Base-by-base conservation (phyloP, 2,888 invertebrate genomes). In the Tineola bisselliella region DNA sequence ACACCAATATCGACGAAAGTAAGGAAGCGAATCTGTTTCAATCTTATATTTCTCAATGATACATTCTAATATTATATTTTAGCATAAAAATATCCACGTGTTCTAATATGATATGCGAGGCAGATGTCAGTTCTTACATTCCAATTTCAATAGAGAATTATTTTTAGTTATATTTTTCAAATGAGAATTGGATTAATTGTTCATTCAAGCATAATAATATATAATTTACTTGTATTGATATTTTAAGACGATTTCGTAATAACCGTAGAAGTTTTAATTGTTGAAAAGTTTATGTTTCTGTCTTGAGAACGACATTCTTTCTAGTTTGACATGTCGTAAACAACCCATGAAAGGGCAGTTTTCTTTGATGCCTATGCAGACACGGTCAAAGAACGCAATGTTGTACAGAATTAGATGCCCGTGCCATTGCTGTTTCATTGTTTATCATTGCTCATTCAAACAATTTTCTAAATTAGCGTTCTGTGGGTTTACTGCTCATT, bases 271-370 rank as follows among this genome's bases (percentile, higher is more conserved):
- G 25, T 6, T 25, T 38, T 38, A 38, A 38, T 38, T 38, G 38
- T 38, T n/a, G 38, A 38, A 38, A 38, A 38, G 58, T 58, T 17
- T 58, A 15, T 58, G n/a, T 58, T 33, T 30, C n/a, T n/a, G 58
- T 48, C 48, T 10, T 33, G 25, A 6, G 58, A 19, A 33, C 33
- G 66, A 67, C 67, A 66, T 67, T 67, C 65, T 67, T 65, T 65
- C 61, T 44, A 48, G 57, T 62, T 62, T 60, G 44, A 62, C 61
- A 60, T 25, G 48, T 62, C 62, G 58, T 62, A 65, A 66, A 63
- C 64, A 63, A 30, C 60, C 57, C 43, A 59, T 63, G 33, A 56
- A 60, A 58, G 48, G 56, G 62, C 62, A 33, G 58, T n/a, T 15
- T 19, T 31, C 58, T 58, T 58, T 58, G 58, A 58, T 58, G 58